Conservation (phyloP, 2,797 vertebrate genomes). For the Gallinago solitaria region DNA sequence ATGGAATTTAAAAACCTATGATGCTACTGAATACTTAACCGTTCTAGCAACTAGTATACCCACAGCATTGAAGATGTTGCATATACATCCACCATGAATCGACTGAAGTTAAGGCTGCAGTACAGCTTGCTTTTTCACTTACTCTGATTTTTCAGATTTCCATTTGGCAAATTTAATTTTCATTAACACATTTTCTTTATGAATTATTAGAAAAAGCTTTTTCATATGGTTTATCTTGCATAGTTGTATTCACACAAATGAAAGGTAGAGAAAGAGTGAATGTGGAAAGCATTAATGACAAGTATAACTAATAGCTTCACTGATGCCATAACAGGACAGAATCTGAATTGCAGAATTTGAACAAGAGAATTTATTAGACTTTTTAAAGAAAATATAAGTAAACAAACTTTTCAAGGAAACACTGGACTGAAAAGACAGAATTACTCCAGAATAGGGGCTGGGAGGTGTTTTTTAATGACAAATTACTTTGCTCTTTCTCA, state of each 20-base stretch:
- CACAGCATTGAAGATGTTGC: background rate
- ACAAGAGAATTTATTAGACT: background rate
- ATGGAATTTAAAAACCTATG: background rate
- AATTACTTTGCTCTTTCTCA: background rate
- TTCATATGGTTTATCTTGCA: background rate
- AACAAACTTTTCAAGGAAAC: background rate
- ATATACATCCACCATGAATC: accelerated
- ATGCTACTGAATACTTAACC: accelerated
- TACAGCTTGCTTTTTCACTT: background rate
- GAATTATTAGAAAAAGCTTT: background rate
- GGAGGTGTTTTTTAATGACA: background rate
- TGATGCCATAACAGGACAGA: background rate
- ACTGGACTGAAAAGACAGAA: background rate
- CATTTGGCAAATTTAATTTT: background rate
- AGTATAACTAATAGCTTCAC: background rate
- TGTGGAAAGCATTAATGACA: background rate
- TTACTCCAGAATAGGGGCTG: background rate
- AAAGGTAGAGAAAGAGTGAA: background rate
- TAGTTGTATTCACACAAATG: background rate
- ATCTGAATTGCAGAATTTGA: background rate
- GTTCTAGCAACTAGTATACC: background rate
- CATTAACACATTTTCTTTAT: background rate
- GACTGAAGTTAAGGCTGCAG: background rate
- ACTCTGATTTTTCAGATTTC: background rate
- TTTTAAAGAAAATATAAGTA: background rate